Conservation (phyloP, 1,140 invertebrate genomes). For the Ostrea edulis region DNA sequence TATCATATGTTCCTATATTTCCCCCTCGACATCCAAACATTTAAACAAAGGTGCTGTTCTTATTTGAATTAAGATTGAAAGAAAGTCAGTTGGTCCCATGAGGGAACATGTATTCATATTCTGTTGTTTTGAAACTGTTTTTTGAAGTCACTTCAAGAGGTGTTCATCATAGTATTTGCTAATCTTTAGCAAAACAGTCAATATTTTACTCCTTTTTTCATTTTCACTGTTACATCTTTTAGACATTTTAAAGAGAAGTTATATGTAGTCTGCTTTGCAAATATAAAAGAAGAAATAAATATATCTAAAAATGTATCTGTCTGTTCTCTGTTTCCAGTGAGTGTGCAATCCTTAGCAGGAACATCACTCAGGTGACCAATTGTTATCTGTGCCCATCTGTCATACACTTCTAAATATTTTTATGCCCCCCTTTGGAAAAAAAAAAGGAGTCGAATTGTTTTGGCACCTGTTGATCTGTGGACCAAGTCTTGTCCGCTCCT, state of each 20-base stretch:
- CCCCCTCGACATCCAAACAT: conserved; percentile 1
- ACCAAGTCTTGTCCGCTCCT: too few species aligned
- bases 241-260: conserved; percentile 61
- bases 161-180: conserved; percentile 35
- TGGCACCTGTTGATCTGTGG: too few species aligned
- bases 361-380: too few species aligned
- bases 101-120: background rate
- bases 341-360: background rate
- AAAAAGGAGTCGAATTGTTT: too few species aligned
- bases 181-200: conserved; percentile 29
- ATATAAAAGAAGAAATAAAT: conserved; percentile 67
- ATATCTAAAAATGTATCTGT: conserved; percentile 51
- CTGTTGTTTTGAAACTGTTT: background rate
- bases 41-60: conserved; percentile 32
- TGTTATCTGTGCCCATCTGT: too few species aligned
- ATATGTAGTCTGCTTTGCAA: conserved; percentile 67
- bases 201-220: conserved; percentile 38
- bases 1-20: background rate
- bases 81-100: background rate
- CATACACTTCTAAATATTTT: too few species aligned
- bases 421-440: too few species aligned
- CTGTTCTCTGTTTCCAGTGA: background rate
- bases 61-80: background rate
- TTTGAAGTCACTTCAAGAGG: conserved; percentile 22
- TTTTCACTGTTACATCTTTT: conserved; percentile 49